Base-by-base conservation (phyloP, 2,888 invertebrate genomes). In the Colostygia pectinataria region DNA sequence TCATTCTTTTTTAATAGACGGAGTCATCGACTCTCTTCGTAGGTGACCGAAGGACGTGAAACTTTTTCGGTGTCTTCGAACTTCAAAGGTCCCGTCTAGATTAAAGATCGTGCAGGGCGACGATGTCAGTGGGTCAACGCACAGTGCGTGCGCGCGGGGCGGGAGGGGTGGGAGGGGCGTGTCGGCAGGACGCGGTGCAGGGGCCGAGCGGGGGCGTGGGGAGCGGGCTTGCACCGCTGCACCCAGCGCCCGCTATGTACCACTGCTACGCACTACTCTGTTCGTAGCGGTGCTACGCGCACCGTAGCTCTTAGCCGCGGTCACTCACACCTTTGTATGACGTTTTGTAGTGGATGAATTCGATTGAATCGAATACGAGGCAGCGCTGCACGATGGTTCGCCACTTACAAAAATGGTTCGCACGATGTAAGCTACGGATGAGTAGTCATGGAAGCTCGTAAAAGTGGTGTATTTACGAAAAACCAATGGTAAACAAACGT, bases 51-150 rank as follows among this genome's bases (percentile, higher is more conserved):
- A 57, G 56, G 49, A 49, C 54, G 48, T 20, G 20, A 52, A 58
- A 50, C 39, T 51, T 60, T 51, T 58, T 53, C 52, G 53, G 34
- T 52, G 42, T 42, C 44, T 50, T 48, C 53, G 57, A 65, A 69
- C 63, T 77, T 75, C 63, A 70, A 62, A 72, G 77, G 69, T 69
- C 74, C 68, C 66, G 77, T 81, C 66, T 77, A 77, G 82, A 82
- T 85, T 81, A 87, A 85, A 87, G 85, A 87, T 87, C 91, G 90
- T 84, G 79, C 83, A 83, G 83, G 80, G 76, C 75, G 69, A 66
- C 74, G 77, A 75, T 86, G 86, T 87, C 86, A 89, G 85, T 89
- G 83, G 89, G 88, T 89, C 89, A 83, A 83, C 83, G 87, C 86
- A 87, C 85, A 82, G 86, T 85, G 89, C 89, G 89, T 66, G 55